Evolutionary conservation across 2,888 invertebrate species (phyloP), one percentile per base, ranked within the genome.

Genomic region (Linyphia triangularis): DNA sequence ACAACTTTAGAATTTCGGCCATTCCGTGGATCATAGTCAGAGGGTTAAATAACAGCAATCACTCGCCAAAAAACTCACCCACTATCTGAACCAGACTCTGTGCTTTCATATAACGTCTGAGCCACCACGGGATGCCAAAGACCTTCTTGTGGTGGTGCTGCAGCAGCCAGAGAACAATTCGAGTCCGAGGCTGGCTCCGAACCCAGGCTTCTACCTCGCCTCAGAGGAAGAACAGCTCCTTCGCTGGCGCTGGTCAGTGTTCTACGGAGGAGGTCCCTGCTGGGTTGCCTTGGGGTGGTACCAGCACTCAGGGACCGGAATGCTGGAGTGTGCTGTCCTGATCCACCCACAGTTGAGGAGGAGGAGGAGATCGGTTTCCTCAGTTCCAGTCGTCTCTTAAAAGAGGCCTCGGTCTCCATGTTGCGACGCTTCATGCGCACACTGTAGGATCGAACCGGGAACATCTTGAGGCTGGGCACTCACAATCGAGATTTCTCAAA

Each of bases 371-470:
- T 2, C 13, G 65, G 61, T 26, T 86, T 59, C 22, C 90, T 70
- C 6, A 77, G 40, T 19, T 90, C 88, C 59, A 83, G 67, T 24
- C 90, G 89, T 24, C 83, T 78, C 22, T 90, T 90, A 57, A 91
- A 90, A 33, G 91, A 90, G 4, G 91, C 90, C 19, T 89, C 90
- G 3, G 90, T 73, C 43, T 91, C 90, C 85, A 79, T 78, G 43
- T 91, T 91, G 16, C 91, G 89, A 4, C 89, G 77, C 28, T 89
- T 90, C 63, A 90, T 81, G 9, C 91, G 91, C 22, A 91, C 90
- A 57, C 91, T 91, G 86, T 91, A 91, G 0, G 91, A 91, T 4
- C 91, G 83, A 3, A 90, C 90, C 0, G 90, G 90, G 10, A 91
- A 81, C 91, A 91, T 91, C n/a, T n/a, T 72, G 37, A 5, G 5